A percentile compares a stretch with the other conserved stretches of the same genome.
phyloP scores from a whole-genome alignment of 2,888 invertebrate genomes.

The Ennomos fuscantarius region DNA sequence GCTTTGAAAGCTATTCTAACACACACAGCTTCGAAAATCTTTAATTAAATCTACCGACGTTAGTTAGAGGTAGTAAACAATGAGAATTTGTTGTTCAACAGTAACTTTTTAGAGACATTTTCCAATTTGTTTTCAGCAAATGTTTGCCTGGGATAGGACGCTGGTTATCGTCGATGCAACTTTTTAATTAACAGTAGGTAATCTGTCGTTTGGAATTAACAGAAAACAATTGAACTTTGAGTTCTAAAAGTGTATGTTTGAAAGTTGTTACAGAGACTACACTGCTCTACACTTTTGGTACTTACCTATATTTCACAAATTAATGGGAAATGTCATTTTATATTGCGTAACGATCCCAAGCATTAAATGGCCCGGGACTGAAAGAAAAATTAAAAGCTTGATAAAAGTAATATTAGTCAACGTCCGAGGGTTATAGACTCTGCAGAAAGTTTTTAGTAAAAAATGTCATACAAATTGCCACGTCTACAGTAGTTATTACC shows the following conservation, averaged over 20 bases:
- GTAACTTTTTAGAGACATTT: slow-evolving; percentile 10
- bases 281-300: too few relatives aligned
- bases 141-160: slow-evolving; percentile 28
- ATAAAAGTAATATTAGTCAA: slow-evolving; percentile 46
- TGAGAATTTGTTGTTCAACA: slow-evolving; percentile 1
- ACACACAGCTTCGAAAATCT: slow-evolving; percentile 28
- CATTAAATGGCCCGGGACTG: not conserved
- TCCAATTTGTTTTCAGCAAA: slow-evolving; percentile 29
- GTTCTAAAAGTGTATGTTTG: not conserved
- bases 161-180: slow-evolving; percentile 27
- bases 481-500: slow-evolving; percentile 73
- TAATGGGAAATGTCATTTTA: too few relatives aligned
- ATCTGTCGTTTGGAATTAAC: not conserved
- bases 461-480: slow-evolving; percentile 65
- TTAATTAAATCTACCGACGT: slow-evolving; percentile 9
- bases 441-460: not conserved
- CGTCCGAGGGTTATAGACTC: slow-evolving; percentile 50
- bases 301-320: too few relatives aligned
- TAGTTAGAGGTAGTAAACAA: slow-evolving; percentile 1
- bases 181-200: slow-evolving; percentile 10
- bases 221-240: not conserved
- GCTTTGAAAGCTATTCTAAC: slow-evolving; percentile 35
- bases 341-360: too few relatives aligned
- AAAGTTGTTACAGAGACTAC: too few relatives aligned
- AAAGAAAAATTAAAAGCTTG: slow-evolving; percentile 9